Evolutionary conservation across 2,113 vertebrate species (phyloP).

Genomic region (Otolemur garnettii): DNA sequence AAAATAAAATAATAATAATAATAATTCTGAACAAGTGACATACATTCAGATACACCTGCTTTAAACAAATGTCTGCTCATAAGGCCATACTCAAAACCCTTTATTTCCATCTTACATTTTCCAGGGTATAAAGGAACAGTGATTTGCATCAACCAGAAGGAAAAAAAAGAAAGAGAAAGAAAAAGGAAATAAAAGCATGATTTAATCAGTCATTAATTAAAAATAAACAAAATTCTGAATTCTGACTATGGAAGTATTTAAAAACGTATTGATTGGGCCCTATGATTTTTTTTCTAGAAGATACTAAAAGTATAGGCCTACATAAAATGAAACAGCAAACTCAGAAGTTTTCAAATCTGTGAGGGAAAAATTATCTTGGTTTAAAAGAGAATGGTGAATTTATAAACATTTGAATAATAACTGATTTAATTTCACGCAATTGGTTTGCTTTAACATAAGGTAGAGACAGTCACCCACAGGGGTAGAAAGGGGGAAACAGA

Average conservation of each 20-base stretch:
- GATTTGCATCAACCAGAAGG: not conserved
- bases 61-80: not conserved
- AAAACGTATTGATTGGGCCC: not conserved
- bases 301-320: not conserved
- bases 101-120: not conserved
- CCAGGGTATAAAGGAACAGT: not conserved
- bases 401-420: not conserved
- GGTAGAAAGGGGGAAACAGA: rapidly evolving
- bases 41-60: not conserved
- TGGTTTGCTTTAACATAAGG: not conserved
- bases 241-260: not conserved
- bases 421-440: not conserved
- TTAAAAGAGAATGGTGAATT: not conserved
- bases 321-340: not conserved
- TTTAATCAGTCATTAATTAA: not conserved
- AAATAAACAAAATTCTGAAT: not conserved
- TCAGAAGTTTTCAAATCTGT: conserved; percentile 26
- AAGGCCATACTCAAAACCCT: not conserved
- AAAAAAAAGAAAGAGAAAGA: not conserved
- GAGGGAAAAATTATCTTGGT: not conserved
- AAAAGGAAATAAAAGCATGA: not conserved
- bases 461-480: not conserved
- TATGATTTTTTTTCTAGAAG: not conserved
- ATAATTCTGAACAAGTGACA: not conserved
- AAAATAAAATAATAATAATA: not conserved